These are phyloP conservation scores for Heteractis magnifica DNA, from an alignment of 92 coral and sea anemone species.

Conservation along the genomic window DNA sequence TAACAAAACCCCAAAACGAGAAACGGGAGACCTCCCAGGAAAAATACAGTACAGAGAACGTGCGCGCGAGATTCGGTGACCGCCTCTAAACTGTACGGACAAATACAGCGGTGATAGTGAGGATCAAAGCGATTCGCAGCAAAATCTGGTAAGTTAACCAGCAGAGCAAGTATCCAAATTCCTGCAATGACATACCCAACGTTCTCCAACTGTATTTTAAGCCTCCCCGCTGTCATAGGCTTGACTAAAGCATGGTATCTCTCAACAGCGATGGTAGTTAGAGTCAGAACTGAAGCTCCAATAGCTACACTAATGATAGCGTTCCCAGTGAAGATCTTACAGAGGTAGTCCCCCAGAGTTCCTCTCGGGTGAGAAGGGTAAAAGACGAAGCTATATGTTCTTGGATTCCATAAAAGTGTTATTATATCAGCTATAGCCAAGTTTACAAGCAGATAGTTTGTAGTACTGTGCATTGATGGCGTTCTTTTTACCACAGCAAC, in stretches of 20 bases:
- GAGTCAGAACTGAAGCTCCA: slow-evolving; percentile 62
- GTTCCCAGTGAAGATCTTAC: slow-evolving; percentile 76
- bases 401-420: slow-evolving; percentile 61
- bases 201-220: slow-evolving; percentile 41
- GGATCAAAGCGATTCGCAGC: slow-evolving; percentile 41
- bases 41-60: slow-evolving; percentile 60
- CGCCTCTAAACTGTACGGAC: slow-evolving; percentile 61
- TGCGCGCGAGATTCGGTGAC: slow-evolving; percentile 29
- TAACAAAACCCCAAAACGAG: slow-evolving; percentile 57
- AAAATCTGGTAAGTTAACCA: slow-evolving; percentile 52
- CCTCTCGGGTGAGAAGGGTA: slow-evolving; percentile 65
- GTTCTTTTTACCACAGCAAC: slow-evolving; percentile 54
- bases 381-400: slow-evolving; percentile 62
- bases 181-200: slow-evolving; percentile 45
- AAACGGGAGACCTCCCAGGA: slow-evolving; percentile 61
- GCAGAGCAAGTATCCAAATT: slow-evolving; percentile 48
- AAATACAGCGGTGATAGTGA: slow-evolving; percentile 47
- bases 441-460: slow-evolving; percentile 64
- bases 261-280: slow-evolving; percentile 61
- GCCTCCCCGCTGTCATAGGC: slow-evolving; percentile 43
- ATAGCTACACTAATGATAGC: slow-evolving; percentile 63
- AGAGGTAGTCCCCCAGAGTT: slow-evolving; percentile 51
- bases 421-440: slow-evolving; percentile 59
- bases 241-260: slow-evolving; percentile 77
- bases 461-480: slow-evolving; percentile 61